Base-by-base conservation (phyloP, 2,113 vertebrate genomes). In the Microcebus tavaratra region DNA sequence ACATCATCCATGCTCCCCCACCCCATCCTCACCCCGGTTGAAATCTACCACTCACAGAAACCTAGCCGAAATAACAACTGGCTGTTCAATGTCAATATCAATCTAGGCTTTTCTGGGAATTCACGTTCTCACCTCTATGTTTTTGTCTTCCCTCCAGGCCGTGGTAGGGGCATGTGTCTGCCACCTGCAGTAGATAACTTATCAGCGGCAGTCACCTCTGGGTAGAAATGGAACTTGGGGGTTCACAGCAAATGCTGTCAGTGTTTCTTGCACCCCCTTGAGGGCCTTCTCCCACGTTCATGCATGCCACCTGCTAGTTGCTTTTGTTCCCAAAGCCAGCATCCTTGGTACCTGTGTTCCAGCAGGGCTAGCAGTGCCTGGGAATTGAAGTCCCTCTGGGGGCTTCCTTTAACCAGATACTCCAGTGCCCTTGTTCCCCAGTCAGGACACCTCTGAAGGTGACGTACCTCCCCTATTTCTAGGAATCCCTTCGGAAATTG, bases 21-120 rank as follows among this genome's bases (percentile, higher is more conserved):
- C 20, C 55, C 55, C 55, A 7, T 57, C 45, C 15, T 3, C 76
- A 57, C 39, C n/a, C 34, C 59, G 92, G 45, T 90, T 94, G 63
- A 48, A 88, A 84, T 82, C 91, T 63, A 67, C 76, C n/a, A 61
- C 72, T 39, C 59, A 76, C 31, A 92, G 67, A 96, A 87, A 31
- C 31, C 45, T 61, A 50, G 72, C 59, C 65, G 8, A 75, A 84
- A 65, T 75, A 67, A 45, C 82, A 92, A 95, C 27, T 31, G 70
- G 20, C 68, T 83, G 94, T 96, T 85, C 81, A 73, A 45, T 53
- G 78, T 73, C 42, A 75, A 6, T 27, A 57, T 78, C 53, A 53
- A 11, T 36, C n/a, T 73, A 31, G 34, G 31, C 79, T 96, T 96
- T 90, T 86, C 63, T 53, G 57, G 57, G 57, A 67, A 53, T 72